Conservation (phyloP, 1,140 invertebrate genomes). For the Neotoxoptera formosana region DNA sequence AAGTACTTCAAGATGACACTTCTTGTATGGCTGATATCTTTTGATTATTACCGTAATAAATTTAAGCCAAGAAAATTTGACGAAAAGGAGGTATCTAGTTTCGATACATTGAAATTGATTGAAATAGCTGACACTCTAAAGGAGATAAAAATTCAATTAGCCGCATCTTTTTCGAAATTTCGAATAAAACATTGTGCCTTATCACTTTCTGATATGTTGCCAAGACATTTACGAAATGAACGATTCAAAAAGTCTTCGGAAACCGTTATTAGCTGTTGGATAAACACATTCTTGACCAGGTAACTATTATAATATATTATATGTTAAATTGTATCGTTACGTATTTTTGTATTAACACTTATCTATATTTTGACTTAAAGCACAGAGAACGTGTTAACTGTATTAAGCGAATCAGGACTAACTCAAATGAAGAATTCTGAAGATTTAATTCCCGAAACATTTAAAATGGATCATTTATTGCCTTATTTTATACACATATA, state of each 20-base stretch:
- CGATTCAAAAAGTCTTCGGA: conserved; percentile 51
- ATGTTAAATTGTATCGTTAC: not conserved
- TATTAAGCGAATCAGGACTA: conserved; percentile 28
- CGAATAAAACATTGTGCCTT: conserved; percentile 45
- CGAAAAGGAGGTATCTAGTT: conserved; percentile 31
- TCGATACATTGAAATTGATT: not conserved
- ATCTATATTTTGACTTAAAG: conserved; percentile 16
- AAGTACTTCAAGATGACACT: conserved; percentile 36
- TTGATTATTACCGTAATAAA: conserved; percentile 49
- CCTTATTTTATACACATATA: conserved; percentile 49
- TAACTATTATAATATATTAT: not conserved
- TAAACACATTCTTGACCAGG: conserved; percentile 54
- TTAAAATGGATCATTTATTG: conserved; percentile 48
- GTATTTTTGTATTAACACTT: not conserved
- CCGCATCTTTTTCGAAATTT: conserved; percentile 52
- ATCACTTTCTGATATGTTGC: conserved; percentile 45
- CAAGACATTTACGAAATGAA: conserved; percentile 36
- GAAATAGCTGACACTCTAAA: conserved; percentile 29
- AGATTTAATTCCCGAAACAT: conserved; percentile 46
- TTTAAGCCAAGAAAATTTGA: conserved; percentile 40
- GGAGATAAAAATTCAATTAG: conserved; percentile 25
- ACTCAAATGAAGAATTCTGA: conserved; percentile 1
- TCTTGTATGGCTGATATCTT: conserved; percentile 42
- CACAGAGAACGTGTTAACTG: not conserved
- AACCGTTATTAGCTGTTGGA: conserved; percentile 51